Base-by-base conservation (phyloP, 2,797 vertebrate genomes). In the Arnoldichthys spilopterus region DNA sequence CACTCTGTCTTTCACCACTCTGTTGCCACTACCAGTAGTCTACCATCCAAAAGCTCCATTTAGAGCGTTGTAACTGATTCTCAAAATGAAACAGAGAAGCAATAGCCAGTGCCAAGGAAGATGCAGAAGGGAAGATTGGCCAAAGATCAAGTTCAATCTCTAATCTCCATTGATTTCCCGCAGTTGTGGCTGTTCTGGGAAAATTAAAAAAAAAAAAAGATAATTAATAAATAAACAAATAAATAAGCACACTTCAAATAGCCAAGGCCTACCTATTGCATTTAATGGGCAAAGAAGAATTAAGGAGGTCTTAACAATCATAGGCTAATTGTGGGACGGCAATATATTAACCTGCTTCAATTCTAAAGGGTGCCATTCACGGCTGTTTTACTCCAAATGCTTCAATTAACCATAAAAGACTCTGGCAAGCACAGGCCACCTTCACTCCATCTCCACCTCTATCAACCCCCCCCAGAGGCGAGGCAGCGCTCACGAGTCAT, bases 211-310 rank as follows among this genome's bases (percentile, higher is more conserved):
- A 86, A 80, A 62, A 20, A 34, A 18, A 37, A 63, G 5, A n/a
- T 7, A 3, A 62, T 18, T 30, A 59, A 28, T 20, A 34, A 8
- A 62, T 6, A 62, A 62, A 62, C 12, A 40, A 56, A 24, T 0
- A 56, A 8, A 12, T 2, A 56, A 11, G 2, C 24, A 54, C 47
- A 26, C n/a, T 66, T 53, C 71, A 71, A 85, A 91, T 86, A 90
- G 83, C 86, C 88, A 87, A 86, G 80, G 90, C 87, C 89, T 92
- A 87, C 86, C 92, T 87, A 89, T 91, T 86, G 89, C 87, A 90
- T 87, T 93, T 96, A 96, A 96, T 94, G 93, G 94, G 94, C 91
- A 93, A 93, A 92, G 92, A 94, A 91, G 93, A 97, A 95, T 94
- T 94, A 93, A 92, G 95, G 92, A 93, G 94, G 94, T 92, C 90